A percentile compares a stretch with the other conserved stretches of the same genome.
Conservation (phyloP, 2,113 vertebrate genomes). For the Paracanthobrama guichenoti region DNA sequence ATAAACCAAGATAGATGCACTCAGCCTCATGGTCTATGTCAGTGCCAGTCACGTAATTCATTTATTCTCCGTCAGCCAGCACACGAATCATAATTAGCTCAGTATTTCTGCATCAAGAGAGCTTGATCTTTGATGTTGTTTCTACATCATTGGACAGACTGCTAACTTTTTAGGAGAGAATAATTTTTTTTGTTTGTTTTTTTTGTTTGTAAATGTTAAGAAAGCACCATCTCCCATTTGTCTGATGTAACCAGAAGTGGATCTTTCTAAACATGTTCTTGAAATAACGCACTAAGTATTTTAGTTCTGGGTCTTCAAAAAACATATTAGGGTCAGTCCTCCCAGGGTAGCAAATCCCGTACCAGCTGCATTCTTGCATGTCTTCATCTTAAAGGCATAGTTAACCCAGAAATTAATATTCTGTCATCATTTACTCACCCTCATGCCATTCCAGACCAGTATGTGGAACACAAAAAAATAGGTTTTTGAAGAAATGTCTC, state of each 20-base stretch:
- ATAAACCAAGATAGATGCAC: background rate
- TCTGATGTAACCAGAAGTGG: conserved; percentile 3
- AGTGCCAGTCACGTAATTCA: background rate
- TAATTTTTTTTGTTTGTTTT: background rate
- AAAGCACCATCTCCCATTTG: background rate
- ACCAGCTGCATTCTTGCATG: background rate
- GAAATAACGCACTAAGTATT: background rate
- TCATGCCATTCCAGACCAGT: background rate
- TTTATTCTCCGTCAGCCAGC: background rate
- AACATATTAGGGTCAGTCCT: conserved; percentile 23
- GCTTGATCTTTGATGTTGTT: conserved; percentile 13
- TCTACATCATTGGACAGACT: background rate
- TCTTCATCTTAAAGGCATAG: background rate
- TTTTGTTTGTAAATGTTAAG: background rate
- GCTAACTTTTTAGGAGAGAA: background rate
- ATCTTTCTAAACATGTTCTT: background rate
- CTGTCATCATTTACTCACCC: background rate
- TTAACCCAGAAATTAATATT: background rate
- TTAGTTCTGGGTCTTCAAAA: background rate
- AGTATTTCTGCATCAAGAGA: background rate
- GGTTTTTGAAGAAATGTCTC: background rate
- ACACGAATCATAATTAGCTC: conserved; percentile 6
- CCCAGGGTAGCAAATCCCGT: background rate
- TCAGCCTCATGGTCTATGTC: background rate
- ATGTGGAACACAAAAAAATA: background rate